Evolutionary conservation across 2,888 invertebrate species (phyloP), one percentile per base, ranked within the genome.

Genomic region (Arctia plantaginis): DNA sequence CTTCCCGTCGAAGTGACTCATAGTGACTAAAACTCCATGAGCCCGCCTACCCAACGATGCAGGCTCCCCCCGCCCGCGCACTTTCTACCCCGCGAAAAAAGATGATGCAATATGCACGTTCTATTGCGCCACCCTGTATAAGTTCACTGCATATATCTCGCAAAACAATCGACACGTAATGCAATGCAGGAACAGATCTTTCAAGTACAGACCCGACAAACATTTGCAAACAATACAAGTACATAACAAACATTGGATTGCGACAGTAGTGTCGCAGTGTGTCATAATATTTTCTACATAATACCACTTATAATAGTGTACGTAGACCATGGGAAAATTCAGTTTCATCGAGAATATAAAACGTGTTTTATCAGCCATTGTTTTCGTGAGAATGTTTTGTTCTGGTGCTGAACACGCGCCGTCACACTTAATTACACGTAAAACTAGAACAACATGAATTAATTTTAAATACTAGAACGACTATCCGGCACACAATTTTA

Each of bases 381-480:
- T 83, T 70, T 77, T 66, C 74, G 71, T 82, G 84, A 72, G 83
- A 80, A 79, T 66, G 69, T 78, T 82, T 72, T 74, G 67, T 74
- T 71, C 41, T 47, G 59, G 39, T 51, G 69, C 39, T 23, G 69
- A 73, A 71, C 76, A 72, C 75, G 72, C 76, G 73, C 75, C 66
- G 66, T 71, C 76, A 67, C 70, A 72, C 73, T 82, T 81, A 80
- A 85, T 85, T 80, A 78, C 69, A 82, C 76, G 75, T 62, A 76
- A 80, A 85, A 86, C 82, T 85, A 84, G 80, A 85, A 84, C 80
- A 82, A 85, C 82, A 80, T 77, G 75, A 85, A 84, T 82, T 85
- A 83, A 85, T 80, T 82, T 78, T 74, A 72, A 75, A 81, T 71
- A 78, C 77, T 72, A 75, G 67, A 69, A 71, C 64, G 76, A 73